These are phyloP conservation scores for Griposia aprilina DNA, from an alignment of 2,888 invertebrate species.

Conservation along the genomic window DNA sequence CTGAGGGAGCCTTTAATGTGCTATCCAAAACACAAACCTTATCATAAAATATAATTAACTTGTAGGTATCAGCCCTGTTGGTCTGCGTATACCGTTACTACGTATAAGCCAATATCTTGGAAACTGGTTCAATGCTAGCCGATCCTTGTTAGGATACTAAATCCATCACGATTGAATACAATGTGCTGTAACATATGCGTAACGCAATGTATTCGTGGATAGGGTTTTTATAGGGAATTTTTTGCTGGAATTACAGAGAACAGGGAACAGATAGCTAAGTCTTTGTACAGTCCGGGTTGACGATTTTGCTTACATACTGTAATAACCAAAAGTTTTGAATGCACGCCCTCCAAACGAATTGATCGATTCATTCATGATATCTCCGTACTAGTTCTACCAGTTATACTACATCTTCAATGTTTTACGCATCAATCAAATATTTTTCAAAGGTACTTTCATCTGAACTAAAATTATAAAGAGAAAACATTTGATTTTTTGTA, in stretches of 20 bases:
- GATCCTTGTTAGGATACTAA: constrained; percentile 80
- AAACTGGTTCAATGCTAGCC: constrained; percentile 82
- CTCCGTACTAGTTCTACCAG: neutral
- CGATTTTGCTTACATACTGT: neutral
- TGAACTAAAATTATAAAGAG: no score
- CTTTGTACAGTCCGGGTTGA: neutral
- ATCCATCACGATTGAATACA: constrained; percentile 69
- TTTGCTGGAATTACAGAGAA: neutral
- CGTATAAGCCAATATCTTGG: constrained; percentile 78
- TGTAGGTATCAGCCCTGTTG: constrained; percentile 48
- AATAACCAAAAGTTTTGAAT: neutral
- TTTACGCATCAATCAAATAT: neutral
- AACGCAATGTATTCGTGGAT: constrained; percentile 29
- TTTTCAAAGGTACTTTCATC: neutral
- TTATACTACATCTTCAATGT: neutral
- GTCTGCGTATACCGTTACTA: constrained; percentile 59
- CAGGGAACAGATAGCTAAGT: neutral
- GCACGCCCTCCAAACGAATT: no score
- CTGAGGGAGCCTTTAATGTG: no score
- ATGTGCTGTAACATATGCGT: constrained; percentile 58
- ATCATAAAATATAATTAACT: constrained; percentile 12
- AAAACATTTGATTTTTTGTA: no score
- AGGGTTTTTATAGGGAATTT: constrained; percentile 16
- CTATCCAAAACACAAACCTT: no score
- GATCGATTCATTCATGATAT: neutral